Evolutionary conservation across 2,797 vertebrate genomes (phyloP).

Genomic region (Octomys mimax): DNA sequence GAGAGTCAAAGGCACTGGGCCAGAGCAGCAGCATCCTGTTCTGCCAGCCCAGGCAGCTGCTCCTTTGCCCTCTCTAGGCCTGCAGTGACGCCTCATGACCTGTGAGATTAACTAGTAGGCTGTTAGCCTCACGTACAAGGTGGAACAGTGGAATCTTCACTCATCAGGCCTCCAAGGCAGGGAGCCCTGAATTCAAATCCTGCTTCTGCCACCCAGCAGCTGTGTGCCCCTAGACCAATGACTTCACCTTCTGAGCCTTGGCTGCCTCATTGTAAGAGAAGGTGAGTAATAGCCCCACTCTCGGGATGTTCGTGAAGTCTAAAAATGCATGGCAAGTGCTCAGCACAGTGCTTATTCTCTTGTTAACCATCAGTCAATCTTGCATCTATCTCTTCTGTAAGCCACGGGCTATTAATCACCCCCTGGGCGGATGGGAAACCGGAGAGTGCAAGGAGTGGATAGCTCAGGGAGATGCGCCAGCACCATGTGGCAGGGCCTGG

Average conservation of each 20-base stretch:
- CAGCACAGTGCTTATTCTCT: neutral
- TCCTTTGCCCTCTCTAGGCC: neutral
- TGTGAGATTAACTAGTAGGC: neutral
- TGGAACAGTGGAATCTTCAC: neutral
- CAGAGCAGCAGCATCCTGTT: neutral
- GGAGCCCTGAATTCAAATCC: slow-evolving; percentile 41
- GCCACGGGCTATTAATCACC: neutral
- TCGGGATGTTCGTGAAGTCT: neutral
- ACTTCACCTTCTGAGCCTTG: neutral
- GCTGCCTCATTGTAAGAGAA: neutral
- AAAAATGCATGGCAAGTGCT: neutral
- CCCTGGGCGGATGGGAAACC: neutral
- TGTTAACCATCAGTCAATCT: neutral
- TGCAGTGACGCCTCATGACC: neutral
- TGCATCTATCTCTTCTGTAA: neutral
- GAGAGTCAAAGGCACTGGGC: neutral
- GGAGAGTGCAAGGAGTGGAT: neutral
- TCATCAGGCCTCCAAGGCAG: neutral
- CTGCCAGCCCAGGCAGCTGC: neutral
- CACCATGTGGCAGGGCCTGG: rapidly evolving
- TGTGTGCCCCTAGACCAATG: neutral
- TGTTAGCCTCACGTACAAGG: neutral
- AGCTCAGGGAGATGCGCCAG: neutral
- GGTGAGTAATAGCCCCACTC: neutral
- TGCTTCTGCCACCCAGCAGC: neutral